A percentile compares a stretch with the other conserved stretches of the same genome.
These are phyloP conservation scores for Atta cephalotes DNA, from an alignment of 1,140 invertebrate species.

Conservation along the genomic window DNA sequence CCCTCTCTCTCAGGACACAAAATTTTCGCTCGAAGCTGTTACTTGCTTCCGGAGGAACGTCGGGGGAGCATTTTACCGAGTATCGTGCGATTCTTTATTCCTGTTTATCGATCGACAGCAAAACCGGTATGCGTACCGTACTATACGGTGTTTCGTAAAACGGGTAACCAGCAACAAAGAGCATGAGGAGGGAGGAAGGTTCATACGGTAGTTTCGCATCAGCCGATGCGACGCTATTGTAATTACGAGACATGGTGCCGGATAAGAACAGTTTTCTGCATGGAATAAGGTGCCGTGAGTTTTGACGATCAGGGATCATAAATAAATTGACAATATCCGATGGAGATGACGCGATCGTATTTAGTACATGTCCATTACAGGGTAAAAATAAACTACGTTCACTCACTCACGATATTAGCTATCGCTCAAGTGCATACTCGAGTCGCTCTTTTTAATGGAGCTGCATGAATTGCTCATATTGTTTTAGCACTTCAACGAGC, in stretches of 20 bases:
- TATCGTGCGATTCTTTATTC: constrained; percentile 56
- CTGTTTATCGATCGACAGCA: constrained; percentile 68
- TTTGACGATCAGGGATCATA: not conserved
- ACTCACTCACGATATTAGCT: not conserved
- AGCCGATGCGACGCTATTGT: not conserved
- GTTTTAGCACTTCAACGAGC: not conserved
- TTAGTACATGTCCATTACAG: constrained; percentile 1
- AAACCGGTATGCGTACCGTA: constrained; percentile 65
- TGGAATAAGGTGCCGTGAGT: not conserved
- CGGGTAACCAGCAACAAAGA: constrained; percentile 35
- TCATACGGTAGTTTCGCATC: constrained; percentile 10
- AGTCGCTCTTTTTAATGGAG: not conserved
- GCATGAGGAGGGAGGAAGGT: not conserved
- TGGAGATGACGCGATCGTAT: constrained; percentile 4
- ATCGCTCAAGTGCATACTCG: not conserved
- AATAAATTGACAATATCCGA: constrained; percentile 18
- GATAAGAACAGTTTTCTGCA: not conserved
- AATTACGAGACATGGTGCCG: not conserved
- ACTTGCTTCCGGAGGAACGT: not conserved
- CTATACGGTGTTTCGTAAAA: constrained; percentile 56
- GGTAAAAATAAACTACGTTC: constrained; percentile 29
- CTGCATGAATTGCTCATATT: constrained; percentile 2
- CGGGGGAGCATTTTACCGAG: not conserved
- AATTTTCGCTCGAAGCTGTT: constrained; percentile 33
- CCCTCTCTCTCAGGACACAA: not conserved